Evolutionary conservation across 2,113 vertebrate species (phyloP), one percentile per base, ranked within the genome.

Genomic region (Dromas ardeola): DNA sequence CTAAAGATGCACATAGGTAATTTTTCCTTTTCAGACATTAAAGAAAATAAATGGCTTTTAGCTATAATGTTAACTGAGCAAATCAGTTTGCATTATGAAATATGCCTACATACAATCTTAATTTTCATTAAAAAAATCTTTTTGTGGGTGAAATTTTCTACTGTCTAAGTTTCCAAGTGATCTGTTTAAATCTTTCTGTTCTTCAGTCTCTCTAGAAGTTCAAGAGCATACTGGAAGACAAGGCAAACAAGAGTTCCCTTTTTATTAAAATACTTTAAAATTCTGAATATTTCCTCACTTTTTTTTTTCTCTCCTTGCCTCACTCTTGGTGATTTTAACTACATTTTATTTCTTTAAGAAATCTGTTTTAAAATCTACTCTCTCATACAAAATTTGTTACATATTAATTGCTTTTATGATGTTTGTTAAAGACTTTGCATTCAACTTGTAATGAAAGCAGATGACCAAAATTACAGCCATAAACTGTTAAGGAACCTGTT

Each of bases 11-110:
- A 55, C 78, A 56, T 32, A 50, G 29, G 34, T 43, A 56, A 21
- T 76, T 72, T 71, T 76, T 63, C 23, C 11, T 85, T 91, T 91
- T 79, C 47, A 30, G 45, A 63, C 4, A 79, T 16, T 45, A 76
- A 79, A 90, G 56, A 88, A 89, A 73, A 93, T 49, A 95, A 85
- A 90, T 53, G 12, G 9, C 7, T 95, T 90, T 88, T 65, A 86
- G 16, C 19, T 71, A 55, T 38, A 65, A 26, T 9, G 32, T 79
- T 71, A 78, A 72, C 18, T 92, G 90, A 52, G 18, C 22, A 86
- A 93, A 79, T 72, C 15, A 34, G 14, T 52, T 90, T 90, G 13
- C 22, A 26, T 77, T 86, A 86, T 65, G 34, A 86, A 82, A 72
- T 76, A 79, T 67, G 2, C 15, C 26, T 71, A 52, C 50, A 58